Conservation (phyloP, 2,888 invertebrate genomes). For the Agonum fuliginosum region DNA sequence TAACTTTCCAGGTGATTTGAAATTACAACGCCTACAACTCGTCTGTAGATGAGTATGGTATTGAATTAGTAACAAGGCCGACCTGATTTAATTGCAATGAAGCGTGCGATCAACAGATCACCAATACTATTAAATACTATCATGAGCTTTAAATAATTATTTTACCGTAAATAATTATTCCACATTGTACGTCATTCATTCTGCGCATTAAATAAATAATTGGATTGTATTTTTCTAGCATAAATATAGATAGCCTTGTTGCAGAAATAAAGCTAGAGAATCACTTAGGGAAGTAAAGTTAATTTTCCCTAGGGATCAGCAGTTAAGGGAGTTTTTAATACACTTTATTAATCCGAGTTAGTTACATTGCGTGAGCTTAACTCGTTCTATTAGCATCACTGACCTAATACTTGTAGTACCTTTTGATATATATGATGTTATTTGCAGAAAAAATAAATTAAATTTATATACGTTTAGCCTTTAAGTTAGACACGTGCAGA, state of each 20-base stretch:
- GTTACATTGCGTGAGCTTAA: conserved; percentile 11
- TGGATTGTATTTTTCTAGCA: conserved; percentile 1
- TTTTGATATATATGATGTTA: not conserved
- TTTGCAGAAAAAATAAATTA: not conserved
- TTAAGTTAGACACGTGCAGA: not conserved
- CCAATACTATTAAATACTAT: conserved; percentile 8
- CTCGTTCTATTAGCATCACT: not conserved
- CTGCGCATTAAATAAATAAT: conserved; percentile 10
- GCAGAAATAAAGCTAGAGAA: not conserved
- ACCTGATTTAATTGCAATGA: conserved; percentile 20
- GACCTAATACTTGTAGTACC: not conserved
- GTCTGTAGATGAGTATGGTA: conserved; percentile 5
- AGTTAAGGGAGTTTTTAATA: conserved; percentile 4
- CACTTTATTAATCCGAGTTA: not conserved
- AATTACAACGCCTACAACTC: conserved; percentile 24
- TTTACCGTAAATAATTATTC: conserved; percentile 23
- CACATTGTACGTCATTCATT: not conserved
- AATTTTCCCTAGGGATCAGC: conserved; percentile 8
- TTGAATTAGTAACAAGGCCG: conserved; percentile 42
- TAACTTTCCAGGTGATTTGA: conserved; percentile 32
- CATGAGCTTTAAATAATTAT: conserved; percentile 19
- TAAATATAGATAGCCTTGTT: conserved; percentile 20
- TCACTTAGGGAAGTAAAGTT: not conserved
- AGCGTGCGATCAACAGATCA: conserved; percentile 8
- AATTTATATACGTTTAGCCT: not conserved